These are phyloP conservation scores for Tetropium fuscum DNA, from an alignment of 2,888 invertebrate species.

Conservation along the genomic window DNA sequence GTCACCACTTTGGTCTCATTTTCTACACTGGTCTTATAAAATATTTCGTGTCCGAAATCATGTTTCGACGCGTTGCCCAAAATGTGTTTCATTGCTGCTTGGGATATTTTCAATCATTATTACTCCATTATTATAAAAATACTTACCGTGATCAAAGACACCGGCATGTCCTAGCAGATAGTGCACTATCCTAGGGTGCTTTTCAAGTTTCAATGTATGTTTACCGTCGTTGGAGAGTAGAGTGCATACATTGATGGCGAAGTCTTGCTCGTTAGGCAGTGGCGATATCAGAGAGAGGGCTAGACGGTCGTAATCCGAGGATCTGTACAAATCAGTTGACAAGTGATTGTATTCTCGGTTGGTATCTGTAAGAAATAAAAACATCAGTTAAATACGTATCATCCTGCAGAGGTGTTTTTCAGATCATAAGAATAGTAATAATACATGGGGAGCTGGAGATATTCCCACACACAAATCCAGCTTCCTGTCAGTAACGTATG, in stretches of 20 bases:
- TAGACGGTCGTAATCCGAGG: slow-evolving; percentile 86
- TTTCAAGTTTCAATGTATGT: slow-evolving; percentile 86
- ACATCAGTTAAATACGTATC: too few species aligned
- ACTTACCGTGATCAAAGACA: slow-evolving; percentile 89
- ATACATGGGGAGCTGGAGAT: too few species aligned
- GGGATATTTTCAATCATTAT: too few species aligned
- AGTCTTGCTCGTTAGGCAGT: slow-evolving; percentile 98
- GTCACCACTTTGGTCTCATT: too few species aligned
- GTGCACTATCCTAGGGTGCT: slow-evolving; percentile 88
- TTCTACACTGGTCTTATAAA: too few species aligned
- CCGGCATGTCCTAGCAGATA: slow-evolving; percentile 94
- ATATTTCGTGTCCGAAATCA: too few species aligned
- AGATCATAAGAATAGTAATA: too few species aligned
- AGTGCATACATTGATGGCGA: slow-evolving; percentile 97
- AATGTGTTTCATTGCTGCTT: too few species aligned
- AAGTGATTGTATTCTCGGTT: slow-evolving; percentile 75
- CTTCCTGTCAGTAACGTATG: too few species aligned
- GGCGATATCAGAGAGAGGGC: slow-evolving; percentile 95
- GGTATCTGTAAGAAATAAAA: slow-evolving; percentile 68
- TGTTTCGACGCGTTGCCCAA: too few species aligned
- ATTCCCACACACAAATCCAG: too few species aligned
- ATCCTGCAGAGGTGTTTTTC: too few species aligned
- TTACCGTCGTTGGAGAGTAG: slow-evolving; percentile 94
- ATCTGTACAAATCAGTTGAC: slow-evolving; percentile 75
- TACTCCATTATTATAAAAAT: not conserved